Evolutionary conservation across 2,113 vertebrate genomes (phyloP).

Genomic region (Lonchura striata): DNA sequence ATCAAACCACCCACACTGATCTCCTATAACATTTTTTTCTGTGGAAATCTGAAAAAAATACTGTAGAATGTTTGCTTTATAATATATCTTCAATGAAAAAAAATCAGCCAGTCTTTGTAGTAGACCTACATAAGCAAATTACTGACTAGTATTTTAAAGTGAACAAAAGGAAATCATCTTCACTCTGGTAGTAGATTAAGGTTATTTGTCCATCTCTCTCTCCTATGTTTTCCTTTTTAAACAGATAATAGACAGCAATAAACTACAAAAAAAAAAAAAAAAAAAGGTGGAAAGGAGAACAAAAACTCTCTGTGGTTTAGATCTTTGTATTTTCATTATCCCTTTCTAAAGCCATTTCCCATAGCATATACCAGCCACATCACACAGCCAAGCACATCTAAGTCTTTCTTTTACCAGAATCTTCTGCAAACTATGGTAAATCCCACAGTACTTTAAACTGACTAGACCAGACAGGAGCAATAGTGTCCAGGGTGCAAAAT

Average conservation of each 20-base stretch:
- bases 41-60: neutral
- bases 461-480: neutral
- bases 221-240: neutral
- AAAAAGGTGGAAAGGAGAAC: neutral
- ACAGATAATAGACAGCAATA: neutral
- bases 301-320: neutral
- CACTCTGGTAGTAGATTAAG: neutral
- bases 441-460: neutral
- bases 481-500: neutral
- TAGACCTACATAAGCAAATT: neutral
- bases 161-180: neutral
- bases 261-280: neutral
- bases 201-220: neutral
- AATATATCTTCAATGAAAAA: neutral
- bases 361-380: neutral
- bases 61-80: neutral
- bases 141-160: neutral
- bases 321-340: neutral
- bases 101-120: neutral
- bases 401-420: neutral
- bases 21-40: neutral
- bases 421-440: neutral
- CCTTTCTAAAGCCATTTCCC: neutral
- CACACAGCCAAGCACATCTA: neutral
- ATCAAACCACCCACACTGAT: neutral